Conservation (phyloP, 2,797 vertebrate genomes). For the Hyperoplus lanceolatus region DNA sequence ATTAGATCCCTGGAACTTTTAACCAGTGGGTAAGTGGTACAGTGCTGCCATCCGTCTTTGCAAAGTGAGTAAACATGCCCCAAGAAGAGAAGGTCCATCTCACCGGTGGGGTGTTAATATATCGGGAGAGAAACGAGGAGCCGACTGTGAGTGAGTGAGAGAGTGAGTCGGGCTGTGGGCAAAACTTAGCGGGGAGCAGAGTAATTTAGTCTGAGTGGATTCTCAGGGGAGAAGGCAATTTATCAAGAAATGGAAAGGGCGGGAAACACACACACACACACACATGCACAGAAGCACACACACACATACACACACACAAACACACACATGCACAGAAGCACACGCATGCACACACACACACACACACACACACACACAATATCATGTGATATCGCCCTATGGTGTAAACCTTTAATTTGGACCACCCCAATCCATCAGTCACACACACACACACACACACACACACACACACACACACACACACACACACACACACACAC, state of each 20-base stretch:
- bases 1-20: slow-evolving; percentile 19
- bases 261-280: slow-evolving; percentile 39
- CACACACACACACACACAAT: slow-evolving; percentile 6
- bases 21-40: neutral
- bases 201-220: slow-evolving; percentile 70
- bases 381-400: slow-evolving; percentile 34
- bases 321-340: slow-evolving; percentile 17
- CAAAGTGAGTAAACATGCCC: slow-evolving; percentile 53
- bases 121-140: slow-evolving; percentile 35
- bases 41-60: slow-evolving; percentile 28
- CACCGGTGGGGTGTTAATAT: slow-evolving; percentile 31
- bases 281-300: slow-evolving; percentile 16
- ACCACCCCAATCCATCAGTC: slow-evolving; percentile 45
- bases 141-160: slow-evolving; percentile 23
- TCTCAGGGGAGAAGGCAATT: slow-evolving; percentile 69
- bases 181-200: slow-evolving; percentile 58
- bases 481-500: slow-evolving; percentile 34
- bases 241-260: slow-evolving; percentile 56
- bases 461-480: slow-evolving; percentile 27
- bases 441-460: slow-evolving; percentile 31
- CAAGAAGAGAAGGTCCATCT: slow-evolving; percentile 20
- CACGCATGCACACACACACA: slow-evolving; percentile 17
- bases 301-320: slow-evolving; percentile 30
- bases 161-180: slow-evolving; percentile 37
- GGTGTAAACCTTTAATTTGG: slow-evolving; percentile 72